Evolutionary conservation across 2,113 vertebrate species (phyloP).

Genomic region (Pelusios castaneus): DNA sequence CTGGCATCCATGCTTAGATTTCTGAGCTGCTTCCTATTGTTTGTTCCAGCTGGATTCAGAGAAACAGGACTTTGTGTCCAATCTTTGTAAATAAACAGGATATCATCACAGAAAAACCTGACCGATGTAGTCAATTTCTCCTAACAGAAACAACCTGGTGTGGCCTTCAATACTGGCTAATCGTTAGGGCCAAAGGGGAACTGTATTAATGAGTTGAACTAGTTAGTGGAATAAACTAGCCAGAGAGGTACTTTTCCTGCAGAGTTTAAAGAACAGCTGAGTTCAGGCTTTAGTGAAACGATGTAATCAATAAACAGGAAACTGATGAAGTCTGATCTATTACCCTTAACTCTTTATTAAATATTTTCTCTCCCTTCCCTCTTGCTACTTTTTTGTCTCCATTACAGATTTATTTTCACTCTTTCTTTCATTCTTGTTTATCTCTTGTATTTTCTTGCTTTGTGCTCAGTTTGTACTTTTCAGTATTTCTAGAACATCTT

Average conservation of each 20-base stretch:
- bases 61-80: background rate
- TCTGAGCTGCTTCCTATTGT: background rate
- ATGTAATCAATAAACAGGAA: background rate
- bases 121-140: background rate
- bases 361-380: background rate
- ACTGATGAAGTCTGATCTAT: background rate
- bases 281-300: background rate
- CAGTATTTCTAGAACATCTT: background rate
- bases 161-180: background rate
- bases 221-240: background rate
- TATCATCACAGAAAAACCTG: background rate
- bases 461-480: background rate
- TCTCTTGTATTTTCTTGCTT: background rate
- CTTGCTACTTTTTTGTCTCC: background rate
- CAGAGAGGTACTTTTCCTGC: background rate
- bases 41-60: background rate
- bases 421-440: background rate
- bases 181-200: background rate
- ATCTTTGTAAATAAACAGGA: background rate
- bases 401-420: background rate
- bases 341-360: background rate
- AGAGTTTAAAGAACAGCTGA: background rate
- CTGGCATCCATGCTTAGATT: background rate
- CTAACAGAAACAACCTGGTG: background rate
- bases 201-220: background rate